phyloP scores from a whole-genome alignment of 1,140 invertebrate species.

The Cyclargus thomasi region DNA sequence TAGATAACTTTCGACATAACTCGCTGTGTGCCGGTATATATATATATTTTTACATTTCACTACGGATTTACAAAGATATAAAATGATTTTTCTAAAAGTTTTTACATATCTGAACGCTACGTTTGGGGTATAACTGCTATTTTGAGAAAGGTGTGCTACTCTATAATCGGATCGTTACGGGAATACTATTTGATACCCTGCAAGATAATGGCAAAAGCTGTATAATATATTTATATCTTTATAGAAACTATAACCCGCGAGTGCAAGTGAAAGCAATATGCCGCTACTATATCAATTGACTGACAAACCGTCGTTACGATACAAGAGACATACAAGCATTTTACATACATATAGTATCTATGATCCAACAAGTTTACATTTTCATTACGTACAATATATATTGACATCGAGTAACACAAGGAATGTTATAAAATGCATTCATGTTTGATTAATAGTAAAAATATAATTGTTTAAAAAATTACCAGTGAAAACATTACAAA shows the following conservation, averaged over 20 bases:
- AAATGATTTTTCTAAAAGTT: slow-evolving; percentile 28
- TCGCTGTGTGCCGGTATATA: slow-evolving; percentile 17
- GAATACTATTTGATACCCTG: background rate
- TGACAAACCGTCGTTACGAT: background rate
- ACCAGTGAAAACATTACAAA: background rate
- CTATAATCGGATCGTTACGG: background rate
- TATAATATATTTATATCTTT: background rate
- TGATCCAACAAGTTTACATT: slow-evolving; percentile 1
- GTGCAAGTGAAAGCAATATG: background rate
- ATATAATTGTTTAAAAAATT: background rate
- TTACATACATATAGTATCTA: slow-evolving; percentile 6
- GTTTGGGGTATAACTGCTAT: background rate
- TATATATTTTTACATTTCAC: slow-evolving; percentile 23
- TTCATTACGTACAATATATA: slow-evolving; percentile 1
- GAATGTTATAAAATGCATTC: slow-evolving; percentile 10
- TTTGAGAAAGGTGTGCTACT: too few species aligned
- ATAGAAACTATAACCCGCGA: background rate
- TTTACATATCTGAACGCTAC: slow-evolving; percentile 17
- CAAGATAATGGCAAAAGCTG: slow-evolving; percentile 2
- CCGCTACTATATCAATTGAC: slow-evolving; percentile 7
- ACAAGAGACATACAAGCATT: slow-evolving; percentile 6
- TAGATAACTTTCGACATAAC: slow-evolving; percentile 11
- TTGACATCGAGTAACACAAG: slow-evolving; percentile 2
- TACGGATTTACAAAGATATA: slow-evolving; percentile 38
- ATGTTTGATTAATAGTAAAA: slow-evolving; percentile 4